A percentile compares a stretch with the other conserved stretches of the same genome.
Evolutionary conservation across 2,113 vertebrate genomes (phyloP).

Genomic region (Oreochromis aureus): DNA sequence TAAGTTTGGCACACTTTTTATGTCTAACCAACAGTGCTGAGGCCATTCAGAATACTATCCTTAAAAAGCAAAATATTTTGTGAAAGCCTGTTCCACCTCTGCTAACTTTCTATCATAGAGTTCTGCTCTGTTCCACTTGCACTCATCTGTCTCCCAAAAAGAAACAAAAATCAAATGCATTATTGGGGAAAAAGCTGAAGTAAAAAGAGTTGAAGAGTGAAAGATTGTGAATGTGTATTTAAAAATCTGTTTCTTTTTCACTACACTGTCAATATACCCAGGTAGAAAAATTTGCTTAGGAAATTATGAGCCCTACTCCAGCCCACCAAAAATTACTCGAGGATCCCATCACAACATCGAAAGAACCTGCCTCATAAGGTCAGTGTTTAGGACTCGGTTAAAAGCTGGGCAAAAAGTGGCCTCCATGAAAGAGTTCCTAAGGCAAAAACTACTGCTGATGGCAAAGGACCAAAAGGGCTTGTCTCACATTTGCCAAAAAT

Average conservation of each 20-base stretch:
- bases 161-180: neutral
- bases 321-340: neutral
- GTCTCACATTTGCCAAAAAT: neutral
- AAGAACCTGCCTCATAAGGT: neutral
- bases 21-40: neutral
- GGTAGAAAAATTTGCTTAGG: neutral
- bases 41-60: neutral
- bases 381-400: neutral
- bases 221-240: neutral
- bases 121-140: neutral
- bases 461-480: neutral
- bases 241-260: neutral
- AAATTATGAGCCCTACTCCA: neutral
- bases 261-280: neutral
- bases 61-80: neutral
- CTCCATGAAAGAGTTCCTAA: neutral
- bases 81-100: neutral
- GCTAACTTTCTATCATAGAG: neutral
- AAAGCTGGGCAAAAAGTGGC: neutral
- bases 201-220: neutral
- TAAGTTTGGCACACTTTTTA: neutral
- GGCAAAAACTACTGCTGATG: neutral
- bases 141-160: neutral
- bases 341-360: neutral
- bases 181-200: fast-evolving